Evolutionary conservation across 1,140 invertebrate species (phyloP), one percentile per base, ranked within the genome.

Genomic region (Drosophila ogumai): DNA sequence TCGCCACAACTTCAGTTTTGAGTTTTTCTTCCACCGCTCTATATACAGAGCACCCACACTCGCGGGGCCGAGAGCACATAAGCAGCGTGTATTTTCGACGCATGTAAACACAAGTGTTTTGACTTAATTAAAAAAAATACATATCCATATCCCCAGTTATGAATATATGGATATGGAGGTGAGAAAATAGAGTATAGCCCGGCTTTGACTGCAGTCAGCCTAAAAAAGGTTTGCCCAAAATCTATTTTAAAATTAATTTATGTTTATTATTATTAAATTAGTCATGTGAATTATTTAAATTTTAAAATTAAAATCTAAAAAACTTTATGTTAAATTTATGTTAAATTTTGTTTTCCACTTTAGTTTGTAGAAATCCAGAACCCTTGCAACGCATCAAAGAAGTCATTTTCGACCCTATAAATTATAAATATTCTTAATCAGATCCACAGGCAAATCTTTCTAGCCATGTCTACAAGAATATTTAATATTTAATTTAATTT

Each of bases 31-130:
- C 68, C 68, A 82, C 68, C 57, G 63, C 65, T 55, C 52, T 64
- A 86, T 74, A 77, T 73, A 82, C 74, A 78, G 38, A 49, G 52
- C 77, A 82, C 76, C 59, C 50, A 74, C 47, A 44, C 75, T 41
- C 7, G 34, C 7, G 34, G 56, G 34, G 44, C 47, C 47, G 15
- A 63, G 28, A 63, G 38, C 59, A 71, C 40, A 69, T 74, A 74
- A 68, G 41, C 43, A 40, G 38, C 17, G 61, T 88, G 78, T 88
- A 88, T 88, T 82, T 88, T 72, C 65, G 71, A 75, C 78, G 77
- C 85, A 82, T 85, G 85, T 88, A 88, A 88, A 88, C 85, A 88
- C 85, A 88, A 90, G 85, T 90, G 85, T 90, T 90, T 90, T 90
- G 69, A 61, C 55, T 90, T 90, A 90, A 90, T 90, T 90, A 85